Percentiles rank a stretch among this genome's conserved stretches.
phyloP scores from a whole-genome alignment of 2,888 invertebrate species.

The Caenorhabditis sp. region DNA sequence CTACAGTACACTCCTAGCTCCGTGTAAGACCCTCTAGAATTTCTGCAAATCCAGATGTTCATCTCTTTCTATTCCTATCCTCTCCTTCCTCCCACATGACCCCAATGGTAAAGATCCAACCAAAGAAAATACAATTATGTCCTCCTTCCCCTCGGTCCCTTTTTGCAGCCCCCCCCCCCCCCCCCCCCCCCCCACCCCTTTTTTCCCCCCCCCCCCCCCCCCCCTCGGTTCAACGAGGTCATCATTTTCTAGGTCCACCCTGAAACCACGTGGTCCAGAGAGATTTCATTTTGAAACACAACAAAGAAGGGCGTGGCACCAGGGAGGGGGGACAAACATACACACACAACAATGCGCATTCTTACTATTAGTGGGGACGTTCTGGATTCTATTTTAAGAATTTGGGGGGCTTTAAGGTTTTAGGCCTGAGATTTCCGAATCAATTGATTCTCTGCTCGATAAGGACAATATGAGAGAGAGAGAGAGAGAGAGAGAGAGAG shows the following conservation, averaged over 20 bases:
- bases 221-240: slow-evolving; percentile 52
- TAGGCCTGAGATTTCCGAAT: background rate
- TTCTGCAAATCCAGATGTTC: background rate
- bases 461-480: background rate
- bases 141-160: background rate
- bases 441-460: background rate
- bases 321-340: slow-evolving; percentile 10
- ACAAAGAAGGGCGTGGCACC: background rate
- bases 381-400: background rate
- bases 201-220: background rate
- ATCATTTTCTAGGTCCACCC: background rate
- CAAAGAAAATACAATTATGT: slow-evolving; percentile 60
- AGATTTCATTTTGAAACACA: slow-evolving; percentile 21
- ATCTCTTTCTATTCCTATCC: background rate
- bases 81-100: slow-evolving; percentile 26
- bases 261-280: slow-evolving; percentile 32
- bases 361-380: background rate
- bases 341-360: background rate
- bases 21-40: too few relatives aligned
- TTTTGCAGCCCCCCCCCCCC: background rate
- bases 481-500: background rate
- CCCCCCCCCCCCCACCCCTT: background rate
- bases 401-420: background rate
- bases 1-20: background rate
- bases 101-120: slow-evolving; percentile 29